These are phyloP conservation scores for Andrena bucephala DNA, from an alignment of 2,888 invertebrate genomes.

Conservation along the genomic window DNA sequence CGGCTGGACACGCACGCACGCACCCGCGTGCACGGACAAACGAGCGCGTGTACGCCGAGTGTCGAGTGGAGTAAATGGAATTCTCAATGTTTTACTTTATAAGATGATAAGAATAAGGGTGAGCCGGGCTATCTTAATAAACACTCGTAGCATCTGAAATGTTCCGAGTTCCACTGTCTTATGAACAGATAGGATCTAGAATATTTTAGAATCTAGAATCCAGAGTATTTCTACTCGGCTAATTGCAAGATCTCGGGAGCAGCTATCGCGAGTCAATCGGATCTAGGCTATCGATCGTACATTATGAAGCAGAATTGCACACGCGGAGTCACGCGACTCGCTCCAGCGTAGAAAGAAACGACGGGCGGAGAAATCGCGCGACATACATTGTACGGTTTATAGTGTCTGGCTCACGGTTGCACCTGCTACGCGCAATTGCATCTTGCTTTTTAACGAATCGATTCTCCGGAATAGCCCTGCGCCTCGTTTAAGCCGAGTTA, in stretches of 20 bases:
- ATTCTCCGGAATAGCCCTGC: not conserved
- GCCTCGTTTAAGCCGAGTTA: not conserved
- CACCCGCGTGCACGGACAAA: slow-evolving; percentile 17
- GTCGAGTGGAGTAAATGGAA: not conserved
- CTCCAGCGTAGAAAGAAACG: too few relatives aligned
- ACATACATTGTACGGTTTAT: too few relatives aligned
- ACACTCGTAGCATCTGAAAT: too few relatives aligned
- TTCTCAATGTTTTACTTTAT: too few relatives aligned
- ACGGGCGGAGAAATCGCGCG: too few relatives aligned
- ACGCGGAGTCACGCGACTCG: slow-evolving; percentile 7
- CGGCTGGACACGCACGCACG: slow-evolving; percentile 67
- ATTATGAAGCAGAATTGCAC: not conserved
- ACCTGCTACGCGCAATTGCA: too few relatives aligned
- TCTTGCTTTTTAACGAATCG: not conserved
- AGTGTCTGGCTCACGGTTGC: too few relatives aligned
- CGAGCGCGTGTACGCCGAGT: slow-evolving; percentile 27
- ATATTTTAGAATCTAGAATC: not conserved
- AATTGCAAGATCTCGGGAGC: not conserved
- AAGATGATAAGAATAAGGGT: too few relatives aligned
- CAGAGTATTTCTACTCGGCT: slow-evolving; percentile 4
- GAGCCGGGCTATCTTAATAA: too few relatives aligned
- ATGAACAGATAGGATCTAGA: too few relatives aligned
- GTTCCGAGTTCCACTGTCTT: too few relatives aligned
- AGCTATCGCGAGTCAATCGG: not conserved
- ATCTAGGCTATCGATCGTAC: slow-evolving; percentile 13